phyloP scores from a whole-genome alignment of 2,888 invertebrate species.

The Cremastinae sp. region DNA sequence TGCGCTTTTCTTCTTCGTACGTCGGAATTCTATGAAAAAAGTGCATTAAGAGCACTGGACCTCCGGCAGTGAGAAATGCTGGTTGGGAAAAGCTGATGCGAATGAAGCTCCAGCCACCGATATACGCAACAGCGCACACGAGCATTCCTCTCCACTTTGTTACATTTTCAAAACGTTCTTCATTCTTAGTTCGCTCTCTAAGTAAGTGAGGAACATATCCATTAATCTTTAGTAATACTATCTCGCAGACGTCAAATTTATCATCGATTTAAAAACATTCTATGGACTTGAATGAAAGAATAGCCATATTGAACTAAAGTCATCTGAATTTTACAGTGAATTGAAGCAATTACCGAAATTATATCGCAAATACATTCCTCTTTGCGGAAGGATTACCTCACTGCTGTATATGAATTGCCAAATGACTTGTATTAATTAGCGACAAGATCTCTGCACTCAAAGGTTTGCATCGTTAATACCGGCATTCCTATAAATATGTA shows the following conservation, averaged over 20 bases:
- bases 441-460: constrained; percentile 41
- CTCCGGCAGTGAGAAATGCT: constrained; percentile 32
- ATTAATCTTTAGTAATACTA: not conserved
- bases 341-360: no score
- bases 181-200: not conserved
- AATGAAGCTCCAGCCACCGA: constrained; percentile 21
- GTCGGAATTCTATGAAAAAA: constrained; percentile 38
- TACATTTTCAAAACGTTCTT: constrained; percentile 14
- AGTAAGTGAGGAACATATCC: not conserved
- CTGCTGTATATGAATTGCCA: constrained; percentile 39
- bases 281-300: no score
- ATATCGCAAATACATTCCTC: no score
- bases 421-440: no score
- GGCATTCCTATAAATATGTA: no score
- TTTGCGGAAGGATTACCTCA: constrained; percentile 34
- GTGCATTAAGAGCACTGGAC: constrained; percentile 40
- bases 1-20: constrained; percentile 9
- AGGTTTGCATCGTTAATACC: no score
- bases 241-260: not conserved
- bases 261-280: no score
- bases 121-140: constrained; percentile 24
- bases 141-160: constrained; percentile 10
- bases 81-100: constrained; percentile 40
- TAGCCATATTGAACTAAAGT: not conserved
- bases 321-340: no score